Evolutionary conservation across 2,113 vertebrate genomes (phyloP), one percentile per base, ranked within the genome.

Genomic region (Brachionichthys hirsutus): DNA sequence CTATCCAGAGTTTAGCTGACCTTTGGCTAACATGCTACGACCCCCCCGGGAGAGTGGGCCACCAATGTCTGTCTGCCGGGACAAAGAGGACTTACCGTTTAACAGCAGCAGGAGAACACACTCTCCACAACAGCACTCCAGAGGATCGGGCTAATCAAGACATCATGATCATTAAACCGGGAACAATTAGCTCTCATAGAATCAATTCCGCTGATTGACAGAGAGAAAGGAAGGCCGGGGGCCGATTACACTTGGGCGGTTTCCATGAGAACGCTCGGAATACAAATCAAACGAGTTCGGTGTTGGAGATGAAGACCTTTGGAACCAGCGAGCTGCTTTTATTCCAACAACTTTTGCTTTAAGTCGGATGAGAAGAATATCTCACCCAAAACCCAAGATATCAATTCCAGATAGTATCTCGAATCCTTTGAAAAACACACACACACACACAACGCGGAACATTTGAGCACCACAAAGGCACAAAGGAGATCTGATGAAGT

Each of bases 111-210:
- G 84, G 57, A 76, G 75, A 24, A 41, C 62, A 10, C 19, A 3
- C 58, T 54, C 70, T 55, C 36, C 45, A 68, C 73, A 47, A 73
- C 62, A 81, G 45, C 69, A 52, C 82, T 80, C 61, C 41, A 30
- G 69, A 80, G 77, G 80, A 84, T 51, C 70, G 49, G 42, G 40
- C 78, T 85, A 84, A 89, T 88, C 82, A 86, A 79, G 77, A 65
- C 60, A 58, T 70, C 62, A 72, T 63, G 64, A 78, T 35, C 54
- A 70, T 73, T 81, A 70, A 77, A 78, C 50, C 44, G 54, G 60
- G 55, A 60, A 66, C 78, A 81, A 84, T 85, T 76, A 72, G 72
- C 56, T 60, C 62, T 62, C 68, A 82, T 80, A 62, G 77, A 74
- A 77, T 83, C 70, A 48, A 65, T 81, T 61, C 14, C 52, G 35